Percentiles rank a stretch among this genome's conserved stretches.
These are phyloP conservation scores for Monarcha castaneiventris DNA, from an alignment of 2,113 vertebrate species.

Conservation along the genomic window DNA sequence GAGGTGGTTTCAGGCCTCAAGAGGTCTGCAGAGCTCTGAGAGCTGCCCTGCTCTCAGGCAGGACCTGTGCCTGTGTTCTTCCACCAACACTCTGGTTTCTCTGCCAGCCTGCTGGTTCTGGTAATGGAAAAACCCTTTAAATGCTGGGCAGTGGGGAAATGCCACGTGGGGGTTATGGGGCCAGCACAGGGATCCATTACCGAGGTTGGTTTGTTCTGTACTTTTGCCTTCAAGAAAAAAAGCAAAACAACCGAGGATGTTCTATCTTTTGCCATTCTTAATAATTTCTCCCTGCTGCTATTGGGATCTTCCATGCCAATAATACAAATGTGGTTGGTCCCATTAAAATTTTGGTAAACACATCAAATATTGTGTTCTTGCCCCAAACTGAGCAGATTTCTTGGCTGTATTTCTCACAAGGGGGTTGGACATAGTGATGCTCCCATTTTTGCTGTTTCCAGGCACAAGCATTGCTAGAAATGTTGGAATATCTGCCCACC, in stretches of 20 bases:
- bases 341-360: neutral
- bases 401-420: neutral
- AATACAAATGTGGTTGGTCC: neutral
- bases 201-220: neutral
- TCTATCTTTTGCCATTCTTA: neutral
- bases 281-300: neutral
- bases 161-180: neutral
- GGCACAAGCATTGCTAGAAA: neutral
- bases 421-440: neutral
- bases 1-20: neutral
- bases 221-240: neutral
- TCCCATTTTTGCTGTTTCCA: neutral
- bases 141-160: neutral
- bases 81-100: neutral
- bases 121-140: neutral
- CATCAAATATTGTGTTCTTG: neutral
- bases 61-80: neutral
- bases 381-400: neutral
- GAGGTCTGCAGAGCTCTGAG: neutral
- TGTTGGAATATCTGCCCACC: neutral
- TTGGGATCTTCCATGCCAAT: neutral
- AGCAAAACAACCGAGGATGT: neutral
- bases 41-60: neutral
- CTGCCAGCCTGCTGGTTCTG: neutral
- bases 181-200: accelerated